These are phyloP conservation scores for Sphenopsis melanotis DNA, from an alignment of 2,797 vertebrate species.

Conservation along the genomic window DNA sequence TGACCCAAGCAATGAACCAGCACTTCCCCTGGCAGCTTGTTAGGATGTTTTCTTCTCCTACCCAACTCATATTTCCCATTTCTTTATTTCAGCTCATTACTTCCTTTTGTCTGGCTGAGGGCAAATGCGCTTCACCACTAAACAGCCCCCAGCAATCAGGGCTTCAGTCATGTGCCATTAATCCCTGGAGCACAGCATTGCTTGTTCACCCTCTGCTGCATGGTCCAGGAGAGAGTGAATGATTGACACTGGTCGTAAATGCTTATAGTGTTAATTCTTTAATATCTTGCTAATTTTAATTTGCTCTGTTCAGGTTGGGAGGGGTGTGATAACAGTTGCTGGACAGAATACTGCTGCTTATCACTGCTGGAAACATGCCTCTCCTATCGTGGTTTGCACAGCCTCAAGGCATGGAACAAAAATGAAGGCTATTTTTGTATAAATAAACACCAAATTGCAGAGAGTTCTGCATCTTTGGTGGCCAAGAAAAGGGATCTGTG, in stretches of 20 bases:
- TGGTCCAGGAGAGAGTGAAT: conserved; percentile 42
- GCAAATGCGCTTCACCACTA: conserved; percentile 13
- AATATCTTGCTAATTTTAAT: conserved; percentile 52
- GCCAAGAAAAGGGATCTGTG: conserved; percentile 50
- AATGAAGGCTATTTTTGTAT: conserved; percentile 54
- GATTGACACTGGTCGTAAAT: conserved; percentile 51
- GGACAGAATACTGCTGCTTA: conserved; percentile 13
- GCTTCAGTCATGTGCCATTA: conserved; percentile 55
- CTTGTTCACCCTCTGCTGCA: conserved; percentile 27
- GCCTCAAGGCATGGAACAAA: conserved; percentile 55
- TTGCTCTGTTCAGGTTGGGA: neutral
- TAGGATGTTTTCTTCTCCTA: conserved; percentile 38
- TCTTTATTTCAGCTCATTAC: conserved; percentile 43
- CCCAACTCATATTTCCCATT: conserved; percentile 15
- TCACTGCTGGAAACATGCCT: conserved; percentile 44
- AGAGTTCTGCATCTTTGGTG: conserved; percentile 55
- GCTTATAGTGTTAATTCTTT: conserved; percentile 50
- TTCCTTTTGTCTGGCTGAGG: conserved; percentile 4
- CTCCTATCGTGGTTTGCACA: neutral
- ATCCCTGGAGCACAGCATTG: conserved; percentile 2
- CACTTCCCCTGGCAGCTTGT: conserved; percentile 37
- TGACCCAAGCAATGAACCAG: conserved; percentile 13
- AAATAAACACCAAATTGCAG: conserved; percentile 60
- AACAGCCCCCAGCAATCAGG: conserved; percentile 18
- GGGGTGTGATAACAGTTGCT: neutral